Conservation (phyloP, 2,797 vertebrate species). For the Danio jaintianensis region DNA sequence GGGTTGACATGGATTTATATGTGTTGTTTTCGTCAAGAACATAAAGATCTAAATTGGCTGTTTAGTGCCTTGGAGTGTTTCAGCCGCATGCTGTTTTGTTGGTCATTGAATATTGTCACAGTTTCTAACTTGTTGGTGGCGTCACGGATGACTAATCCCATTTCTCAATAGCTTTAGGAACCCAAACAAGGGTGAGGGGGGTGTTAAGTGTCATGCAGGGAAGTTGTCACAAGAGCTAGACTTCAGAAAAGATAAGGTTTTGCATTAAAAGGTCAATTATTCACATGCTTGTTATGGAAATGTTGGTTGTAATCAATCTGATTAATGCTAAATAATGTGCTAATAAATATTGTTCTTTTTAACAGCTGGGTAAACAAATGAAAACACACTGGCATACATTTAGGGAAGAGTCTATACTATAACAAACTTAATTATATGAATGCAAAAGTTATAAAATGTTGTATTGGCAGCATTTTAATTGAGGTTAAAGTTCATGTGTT, state of each 20-base stretch:
- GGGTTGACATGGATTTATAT: constrained; percentile 25
- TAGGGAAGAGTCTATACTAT: background rate
- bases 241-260: constrained; percentile 4
- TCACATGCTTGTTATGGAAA: background rate
- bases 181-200: background rate
- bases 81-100: background rate
- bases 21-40: constrained; percentile 33
- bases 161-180: constrained; percentile 19
- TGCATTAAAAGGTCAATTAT: background rate
- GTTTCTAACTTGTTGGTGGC: constrained; percentile 26
- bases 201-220: background rate
- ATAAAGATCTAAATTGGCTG: background rate
- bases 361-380: background rate
- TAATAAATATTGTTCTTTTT: background rate
- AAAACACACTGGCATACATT: background rate
- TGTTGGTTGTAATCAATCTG: background rate
- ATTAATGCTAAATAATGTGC: background rate
- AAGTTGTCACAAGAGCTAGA: constrained; percentile 5
- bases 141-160: constrained; percentile 2
- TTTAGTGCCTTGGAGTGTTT: constrained; percentile 10
- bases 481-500: background rate
- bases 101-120: constrained; percentile 10
- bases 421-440: background rate
- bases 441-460: background rate
- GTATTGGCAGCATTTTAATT: background rate